These are phyloP conservation scores for Trichonephila inaurata DNA, from an alignment of 1,140 invertebrate species.

Conservation along the genomic window DNA sequence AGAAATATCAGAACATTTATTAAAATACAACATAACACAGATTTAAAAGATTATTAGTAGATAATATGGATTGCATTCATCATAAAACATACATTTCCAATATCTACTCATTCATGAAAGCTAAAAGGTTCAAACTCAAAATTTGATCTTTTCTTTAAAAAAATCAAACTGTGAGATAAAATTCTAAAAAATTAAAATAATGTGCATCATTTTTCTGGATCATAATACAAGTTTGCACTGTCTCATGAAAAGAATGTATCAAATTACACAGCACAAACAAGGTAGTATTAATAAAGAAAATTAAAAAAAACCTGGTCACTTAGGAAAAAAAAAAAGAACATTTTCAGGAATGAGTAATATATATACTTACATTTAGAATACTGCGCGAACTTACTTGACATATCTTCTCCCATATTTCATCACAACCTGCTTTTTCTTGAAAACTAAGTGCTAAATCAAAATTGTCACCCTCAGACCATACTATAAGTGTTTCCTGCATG, in stretches of 20 bases:
- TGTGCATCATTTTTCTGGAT: no score
- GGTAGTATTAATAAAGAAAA: no score
- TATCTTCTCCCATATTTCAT: constrained; percentile 99
- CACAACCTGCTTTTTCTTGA: constrained; percentile 99
- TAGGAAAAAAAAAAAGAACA: neutral
- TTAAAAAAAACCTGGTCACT: constrained; percentile 38
- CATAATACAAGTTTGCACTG: neutral
- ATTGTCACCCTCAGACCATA: constrained; percentile 99
- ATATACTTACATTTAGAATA: constrained; percentile 73
- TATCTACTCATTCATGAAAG: constrained; percentile 36
- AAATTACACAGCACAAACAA: neutral
- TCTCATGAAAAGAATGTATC: neutral
- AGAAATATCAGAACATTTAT: no score
- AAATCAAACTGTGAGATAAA: constrained; percentile 6
- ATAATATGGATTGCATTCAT: constrained; percentile 15
- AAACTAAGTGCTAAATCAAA: constrained; percentile 99
- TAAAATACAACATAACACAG: no score
- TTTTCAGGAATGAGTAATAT: constrained; percentile 51
- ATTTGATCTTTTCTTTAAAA: constrained; percentile 12
- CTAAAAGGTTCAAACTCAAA: neutral
- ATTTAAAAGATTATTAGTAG: neutral
- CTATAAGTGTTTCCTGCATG: constrained; percentile 93
- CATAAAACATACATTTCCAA: neutral
- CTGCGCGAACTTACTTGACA: constrained; percentile 88
- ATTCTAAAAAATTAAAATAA: neutral